Evolutionary conservation across 2,797 vertebrate genomes (phyloP).

Genomic region (Pseudomugil tenellus): DNA sequence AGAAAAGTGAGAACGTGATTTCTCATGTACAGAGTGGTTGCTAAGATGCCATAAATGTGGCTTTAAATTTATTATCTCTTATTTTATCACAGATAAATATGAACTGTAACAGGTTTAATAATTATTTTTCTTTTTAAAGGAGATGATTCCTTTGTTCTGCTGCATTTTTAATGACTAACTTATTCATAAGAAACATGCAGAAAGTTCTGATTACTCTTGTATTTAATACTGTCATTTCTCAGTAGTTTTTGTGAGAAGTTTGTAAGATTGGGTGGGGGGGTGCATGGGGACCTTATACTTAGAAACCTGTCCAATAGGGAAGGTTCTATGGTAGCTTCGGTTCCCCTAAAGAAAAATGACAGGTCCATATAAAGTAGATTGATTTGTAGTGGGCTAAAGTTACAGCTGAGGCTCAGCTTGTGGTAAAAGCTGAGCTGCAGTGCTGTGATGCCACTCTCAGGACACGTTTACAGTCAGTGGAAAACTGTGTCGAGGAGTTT

Average conservation of each 20-base stretch:
- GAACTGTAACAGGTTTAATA: constrained; percentile 6
- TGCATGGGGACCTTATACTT: not conserved
- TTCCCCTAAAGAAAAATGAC: constrained; percentile 28
- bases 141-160: not conserved
- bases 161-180: not conserved
- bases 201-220: not conserved
- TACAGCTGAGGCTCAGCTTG: constrained; percentile 28
- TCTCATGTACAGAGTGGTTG: not conserved
- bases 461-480: constrained; percentile 2
- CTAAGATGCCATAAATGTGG: not conserved
- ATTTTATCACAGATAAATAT: constrained; percentile 16
- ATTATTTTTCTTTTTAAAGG: not conserved
- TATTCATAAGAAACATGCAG: not conserved
- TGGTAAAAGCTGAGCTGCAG: constrained; percentile 28
- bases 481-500: not conserved
- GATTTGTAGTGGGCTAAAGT: constrained; percentile 39
- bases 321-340: not conserved
- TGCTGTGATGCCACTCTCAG: constrained; percentile 1
- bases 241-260: constrained; percentile 1
- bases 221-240: constrained; percentile 4
- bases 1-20: not conserved
- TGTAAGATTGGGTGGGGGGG: not conserved
- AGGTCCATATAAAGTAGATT: constrained; percentile 39
- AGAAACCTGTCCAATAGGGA: not conserved
- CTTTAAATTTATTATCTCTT: constrained; percentile 9